Evolutionary conservation across 2,888 invertebrate species (phyloP).

Genomic region (Embidobia sp.): DNA sequence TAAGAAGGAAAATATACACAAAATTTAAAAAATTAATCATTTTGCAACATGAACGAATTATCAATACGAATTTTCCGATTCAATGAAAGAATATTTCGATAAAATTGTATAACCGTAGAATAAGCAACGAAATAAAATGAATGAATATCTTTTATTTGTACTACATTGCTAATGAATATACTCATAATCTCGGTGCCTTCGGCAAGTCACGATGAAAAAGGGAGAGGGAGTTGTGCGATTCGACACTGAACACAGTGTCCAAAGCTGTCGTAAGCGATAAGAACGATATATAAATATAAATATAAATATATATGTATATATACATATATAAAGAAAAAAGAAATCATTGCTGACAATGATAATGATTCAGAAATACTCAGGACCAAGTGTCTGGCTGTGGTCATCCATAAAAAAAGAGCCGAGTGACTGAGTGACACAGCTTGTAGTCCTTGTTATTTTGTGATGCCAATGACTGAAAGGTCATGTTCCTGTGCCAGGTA

Average conservation of each 20-base stretch:
- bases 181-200: conserved; percentile 61
- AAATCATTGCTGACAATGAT: conserved; percentile 63
- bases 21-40: too few species aligned
- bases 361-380: conserved; percentile 81
- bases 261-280: conserved; percentile 63
- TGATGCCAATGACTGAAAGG: conserved; percentile 81
- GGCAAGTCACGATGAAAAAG: conserved; percentile 48
- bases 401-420: conserved; percentile 72
- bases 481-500: conserved; percentile 82
- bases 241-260: conserved; percentile 64
- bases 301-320: conserved; percentile 45
- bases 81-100: conserved; percentile 1
- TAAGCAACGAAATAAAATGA: conserved; percentile 29
- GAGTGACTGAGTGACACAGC: conserved; percentile 75
- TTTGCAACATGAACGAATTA: not conserved
- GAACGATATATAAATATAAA: conserved; percentile 60
- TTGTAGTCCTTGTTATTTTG: conserved; percentile 81
- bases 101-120: conserved; percentile 17
- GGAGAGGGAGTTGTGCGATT: conserved; percentile 48
- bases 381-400: conserved; percentile 81
- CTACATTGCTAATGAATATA: conserved; percentile 20
- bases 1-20: too few species aligned
- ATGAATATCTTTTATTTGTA: conserved; percentile 5
- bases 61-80: conserved; percentile 22
- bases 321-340: conserved; percentile 65